Evolutionary conservation across 2,888 invertebrate species (phyloP), one percentile per base, ranked within the genome.

Genomic region (Cephonodes hylas): DNA sequence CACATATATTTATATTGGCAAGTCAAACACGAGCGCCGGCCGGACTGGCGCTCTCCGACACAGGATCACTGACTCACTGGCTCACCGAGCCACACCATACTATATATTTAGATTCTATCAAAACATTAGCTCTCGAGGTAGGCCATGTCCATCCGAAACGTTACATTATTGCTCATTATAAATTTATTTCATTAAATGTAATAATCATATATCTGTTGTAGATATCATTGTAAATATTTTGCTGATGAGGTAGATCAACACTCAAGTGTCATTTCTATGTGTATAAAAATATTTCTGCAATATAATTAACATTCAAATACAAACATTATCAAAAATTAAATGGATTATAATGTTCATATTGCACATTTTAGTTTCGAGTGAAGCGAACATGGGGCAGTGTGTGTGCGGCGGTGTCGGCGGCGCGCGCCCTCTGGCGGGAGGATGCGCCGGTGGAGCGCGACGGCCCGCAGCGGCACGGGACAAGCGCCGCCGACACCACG

Each of bases 231-330:
- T 67, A 66, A 66, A 81, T 80, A 84, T 80, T 38, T 84, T 79
- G 77, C 82, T 85, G 85, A 78, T 90, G 91, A 92, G 91, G 91
- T 92, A 91, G 91, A 84, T 88, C 75, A 84, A 84, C 81, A 79
- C 84, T 86, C 85, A 75, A 81, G 74, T 86, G 86, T 86, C 73
- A 85, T 80, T 59, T 84, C 82, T 86, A 86, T 85, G 79, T 88
- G 86, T 92, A 91, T 92, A 92, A 92, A 92, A 92, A 92, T 92
- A 92, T 85, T 91, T 91, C 83, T 89, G 91, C 83, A 87, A 89
- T 91, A 91, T 89, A 90, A 86, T 88, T 80, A 91, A 92, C 91
- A 89, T 88, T 88, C 75, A 91, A 90, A 90, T 91, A 91, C 88
- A 88, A 91, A 89, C 86, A 89, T 86, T 88, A 91, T 89, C 87